phyloP scores from a whole-genome alignment of 2,888 invertebrate genomes.

The Epsilonema sp. region DNA sequence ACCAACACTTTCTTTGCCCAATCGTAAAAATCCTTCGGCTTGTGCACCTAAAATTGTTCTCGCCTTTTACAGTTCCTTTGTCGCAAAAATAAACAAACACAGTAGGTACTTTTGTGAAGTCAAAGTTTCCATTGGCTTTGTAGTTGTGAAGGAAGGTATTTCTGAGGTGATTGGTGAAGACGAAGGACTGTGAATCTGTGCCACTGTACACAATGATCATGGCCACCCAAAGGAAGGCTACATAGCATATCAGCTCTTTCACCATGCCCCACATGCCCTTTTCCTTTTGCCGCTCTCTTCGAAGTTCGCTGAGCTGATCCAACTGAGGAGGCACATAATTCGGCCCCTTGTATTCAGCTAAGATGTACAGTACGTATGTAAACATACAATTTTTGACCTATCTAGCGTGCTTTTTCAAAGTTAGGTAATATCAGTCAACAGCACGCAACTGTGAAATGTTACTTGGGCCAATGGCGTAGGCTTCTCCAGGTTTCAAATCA shows the following conservation, averaged over 20 bases:
- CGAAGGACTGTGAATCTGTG: slow-evolving; percentile 21
- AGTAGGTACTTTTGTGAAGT: no score
- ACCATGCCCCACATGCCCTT: slow-evolving; percentile 34
- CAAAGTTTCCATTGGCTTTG: no score
- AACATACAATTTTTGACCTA: no score
- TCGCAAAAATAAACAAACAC: no score
- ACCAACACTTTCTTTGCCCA: slow-evolving; percentile 32
- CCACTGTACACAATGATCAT: slow-evolving; percentile 33
- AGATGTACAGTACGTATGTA: no score
- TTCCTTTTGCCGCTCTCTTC: slow-evolving; percentile 31
- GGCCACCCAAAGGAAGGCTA: slow-evolving; percentile 35
- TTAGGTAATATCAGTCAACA: no score
- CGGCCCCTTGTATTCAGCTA: no score
- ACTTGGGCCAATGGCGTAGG: slow-evolving; percentile 9
- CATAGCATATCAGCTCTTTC: slow-evolving; percentile 33
- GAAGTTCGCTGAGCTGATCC: slow-evolving; percentile 23
- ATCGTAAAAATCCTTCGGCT: slow-evolving; percentile 31
- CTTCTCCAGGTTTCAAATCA: slow-evolving; percentile 26
- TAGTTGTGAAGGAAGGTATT: no score
- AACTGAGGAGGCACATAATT: background rate
- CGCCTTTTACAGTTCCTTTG: no score
- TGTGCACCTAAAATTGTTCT: slow-evolving; percentile 26
- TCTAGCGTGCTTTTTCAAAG: no score
- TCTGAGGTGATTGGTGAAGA: no score
- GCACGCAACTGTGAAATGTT: no score